These are phyloP conservation scores for Anabacerthia variegaticeps DNA, from an alignment of 2,797 vertebrate genomes.

Conservation along the genomic window DNA sequence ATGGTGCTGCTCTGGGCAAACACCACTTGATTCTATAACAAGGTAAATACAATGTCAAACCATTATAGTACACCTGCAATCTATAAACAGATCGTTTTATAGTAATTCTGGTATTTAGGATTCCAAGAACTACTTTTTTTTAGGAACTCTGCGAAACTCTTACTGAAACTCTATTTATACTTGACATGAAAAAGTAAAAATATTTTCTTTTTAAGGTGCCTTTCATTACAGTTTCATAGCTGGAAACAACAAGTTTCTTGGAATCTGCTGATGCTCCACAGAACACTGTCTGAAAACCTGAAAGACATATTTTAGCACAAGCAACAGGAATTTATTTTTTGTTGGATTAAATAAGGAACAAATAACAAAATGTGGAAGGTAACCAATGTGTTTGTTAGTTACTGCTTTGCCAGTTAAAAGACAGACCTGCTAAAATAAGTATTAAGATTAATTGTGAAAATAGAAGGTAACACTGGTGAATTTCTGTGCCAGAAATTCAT, in stretches of 20 bases:
- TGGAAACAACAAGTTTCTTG: neutral
- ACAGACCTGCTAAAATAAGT: neutral
- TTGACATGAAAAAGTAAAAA: neutral
- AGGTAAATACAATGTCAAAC: neutral
- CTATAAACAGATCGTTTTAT: neutral
- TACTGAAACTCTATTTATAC: neutral
- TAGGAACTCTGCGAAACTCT: neutral
- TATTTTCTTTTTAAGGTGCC: neutral
- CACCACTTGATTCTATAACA: neutral
- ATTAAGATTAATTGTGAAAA: neutral
- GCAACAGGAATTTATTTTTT: neutral
- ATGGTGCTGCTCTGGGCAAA: neutral
- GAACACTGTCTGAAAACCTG: neutral
- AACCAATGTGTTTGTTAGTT: neutral
- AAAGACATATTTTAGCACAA: neutral
- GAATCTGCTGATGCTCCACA: neutral
- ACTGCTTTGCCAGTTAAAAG: neutral
- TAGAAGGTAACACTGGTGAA: neutral
- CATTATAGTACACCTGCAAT: neutral
- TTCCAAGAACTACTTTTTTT: neutral
- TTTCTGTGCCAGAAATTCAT: neutral
- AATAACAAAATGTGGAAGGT: neutral
- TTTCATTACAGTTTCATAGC: neutral
- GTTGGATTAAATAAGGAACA: neutral
- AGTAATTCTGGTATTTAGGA: neutral